Evolutionary conservation across 2,113 vertebrate species (phyloP).

Genomic region (Elgaria multicarinata): DNA sequence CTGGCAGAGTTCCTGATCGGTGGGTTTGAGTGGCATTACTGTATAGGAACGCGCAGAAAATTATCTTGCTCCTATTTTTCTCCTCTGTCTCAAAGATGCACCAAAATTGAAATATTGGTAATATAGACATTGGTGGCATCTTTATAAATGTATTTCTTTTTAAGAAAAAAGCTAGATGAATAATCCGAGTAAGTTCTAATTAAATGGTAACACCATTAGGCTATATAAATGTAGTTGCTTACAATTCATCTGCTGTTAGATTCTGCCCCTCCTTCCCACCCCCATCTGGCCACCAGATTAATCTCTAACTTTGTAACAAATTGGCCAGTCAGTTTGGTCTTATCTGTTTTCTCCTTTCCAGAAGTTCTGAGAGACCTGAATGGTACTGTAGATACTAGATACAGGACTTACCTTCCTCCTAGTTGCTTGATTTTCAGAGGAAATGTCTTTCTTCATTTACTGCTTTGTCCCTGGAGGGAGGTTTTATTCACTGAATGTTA

Average conservation of each 20-base stretch:
- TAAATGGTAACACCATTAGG: background rate
- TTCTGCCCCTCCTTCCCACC: too few relatives aligned
- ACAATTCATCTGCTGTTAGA: background rate
- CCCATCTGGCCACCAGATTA: background rate
- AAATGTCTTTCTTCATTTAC: background rate
- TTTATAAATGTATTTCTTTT: background rate
- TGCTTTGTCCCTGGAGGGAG: slow-evolving; percentile 5
- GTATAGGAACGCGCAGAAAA: background rate
- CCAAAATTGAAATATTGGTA: background rate
- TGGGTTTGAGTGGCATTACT: too few relatives aligned
- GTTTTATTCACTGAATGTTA: slow-evolving; percentile 19
- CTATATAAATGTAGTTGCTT: background rate
- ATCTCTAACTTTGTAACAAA: background rate
- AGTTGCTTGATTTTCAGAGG: background rate
- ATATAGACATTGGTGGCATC: background rate
- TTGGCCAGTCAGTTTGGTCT: background rate
- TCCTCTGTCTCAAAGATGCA: background rate
- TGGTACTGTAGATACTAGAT: background rate
- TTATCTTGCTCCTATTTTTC: background rate
- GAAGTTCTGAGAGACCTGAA: background rate
- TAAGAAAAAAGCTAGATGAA: background rate
- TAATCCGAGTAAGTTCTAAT: background rate
- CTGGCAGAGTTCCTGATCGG: background rate
- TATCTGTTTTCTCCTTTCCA: background rate
- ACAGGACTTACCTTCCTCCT: background rate